Base-by-base conservation (phyloP, 2,113 vertebrate genomes). In the Accipiter cooperii region DNA sequence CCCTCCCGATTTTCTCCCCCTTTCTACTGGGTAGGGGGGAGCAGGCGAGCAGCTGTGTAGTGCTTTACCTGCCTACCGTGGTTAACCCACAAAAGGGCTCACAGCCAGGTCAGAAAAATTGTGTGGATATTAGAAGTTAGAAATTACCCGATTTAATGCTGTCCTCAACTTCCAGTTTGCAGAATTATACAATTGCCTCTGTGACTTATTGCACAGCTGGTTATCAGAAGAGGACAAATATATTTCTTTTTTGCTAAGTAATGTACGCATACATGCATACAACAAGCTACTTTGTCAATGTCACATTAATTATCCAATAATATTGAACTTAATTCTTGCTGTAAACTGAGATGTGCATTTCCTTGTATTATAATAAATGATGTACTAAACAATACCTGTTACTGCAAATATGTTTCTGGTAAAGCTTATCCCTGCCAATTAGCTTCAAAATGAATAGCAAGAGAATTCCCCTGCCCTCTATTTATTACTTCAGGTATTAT, bases 281-380 rank as follows among this genome's bases (percentile, higher is more conserved):
- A 87, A 61, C 34, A 38, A 54, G 15, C 80, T 96, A 38, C 84
- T 97, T 73, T 91, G 77, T 94, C 91, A 85, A 71, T 89, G 89
- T 87, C 81, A 75, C 52, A 34, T 93, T 96, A 96, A 83, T 97
- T 91, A 96, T 66, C 81, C 22, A 8, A 66, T 89, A 80, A 91
- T 91, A 94, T 52, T 83, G 81, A 88, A 94, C 66, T 29, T 76
- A 57, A 84, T 92, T 89, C 65, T 73, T 80, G 52, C 24, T 49
- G 55, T 84, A 91, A 76, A 89, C 78, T 81, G 81, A 33, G 44
- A 78, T 60, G 69, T 91, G 64, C 10, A 8, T 75, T 95, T 83
- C 57, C 73, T 78, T 89, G 55, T 68, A 31, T 77, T 8, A 2
- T 66, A 71, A 86, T 85, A 84, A 94, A 92, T 91, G 78, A 84